Conservation (phyloP, 2,888 invertebrate genomes). For the Napeogenes inachia region DNA sequence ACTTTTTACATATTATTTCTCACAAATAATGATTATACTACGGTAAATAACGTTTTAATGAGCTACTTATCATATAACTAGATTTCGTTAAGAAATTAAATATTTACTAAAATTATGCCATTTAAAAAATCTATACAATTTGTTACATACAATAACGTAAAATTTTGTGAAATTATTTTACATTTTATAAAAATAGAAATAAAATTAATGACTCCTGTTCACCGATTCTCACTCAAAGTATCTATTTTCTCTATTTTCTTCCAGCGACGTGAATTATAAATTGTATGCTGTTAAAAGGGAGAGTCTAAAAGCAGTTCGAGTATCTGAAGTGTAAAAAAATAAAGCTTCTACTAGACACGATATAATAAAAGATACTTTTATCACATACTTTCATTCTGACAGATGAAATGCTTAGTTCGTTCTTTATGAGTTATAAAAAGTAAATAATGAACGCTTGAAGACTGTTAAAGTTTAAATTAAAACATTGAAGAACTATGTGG, state of each 20-base stretch:
- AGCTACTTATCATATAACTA: no score
- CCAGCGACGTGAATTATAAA: neutral
- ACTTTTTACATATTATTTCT: no score
- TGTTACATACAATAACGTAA: no score
- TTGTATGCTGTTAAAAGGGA: constrained; percentile 41
- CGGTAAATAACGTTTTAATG: no score
- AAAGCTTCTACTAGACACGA: constrained; percentile 38
- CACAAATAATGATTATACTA: no score
- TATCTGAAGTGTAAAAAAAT: constrained; percentile 48
- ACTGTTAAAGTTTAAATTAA: constrained; percentile 19
- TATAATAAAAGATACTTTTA: constrained; percentile 39
- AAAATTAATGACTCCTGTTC: neutral
- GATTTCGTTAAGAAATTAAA: no score
- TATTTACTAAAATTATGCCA: no score
- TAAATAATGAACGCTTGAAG: constrained; percentile 22
- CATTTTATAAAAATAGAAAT: neutral
- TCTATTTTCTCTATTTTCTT: constrained; percentile 1
- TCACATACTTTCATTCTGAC: constrained; percentile 29
- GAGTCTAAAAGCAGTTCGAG: constrained; percentile 36
- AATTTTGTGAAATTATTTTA: no score
- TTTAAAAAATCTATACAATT: no score
- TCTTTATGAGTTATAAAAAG: constrained; percentile 25
- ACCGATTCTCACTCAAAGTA: neutral
- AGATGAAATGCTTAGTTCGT: constrained; percentile 21
- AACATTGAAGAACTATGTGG: constrained; percentile 24